phyloP scores from a whole-genome alignment of 2,797 vertebrate species.

The Leptodactylus fallax region DNA sequence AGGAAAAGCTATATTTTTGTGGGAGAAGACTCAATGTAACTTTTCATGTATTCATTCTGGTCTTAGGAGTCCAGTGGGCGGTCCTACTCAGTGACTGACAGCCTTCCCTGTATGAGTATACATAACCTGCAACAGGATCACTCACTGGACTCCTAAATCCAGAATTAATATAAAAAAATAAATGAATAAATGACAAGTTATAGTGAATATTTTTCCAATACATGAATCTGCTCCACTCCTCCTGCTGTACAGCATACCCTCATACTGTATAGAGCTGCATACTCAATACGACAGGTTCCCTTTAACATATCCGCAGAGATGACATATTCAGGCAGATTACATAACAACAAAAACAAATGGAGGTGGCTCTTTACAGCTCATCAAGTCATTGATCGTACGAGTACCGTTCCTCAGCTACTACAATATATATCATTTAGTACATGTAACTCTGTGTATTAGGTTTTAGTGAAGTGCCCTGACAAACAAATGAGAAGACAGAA shows the following conservation, averaged over 20 bases:
- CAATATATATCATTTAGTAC: constrained; percentile 34
- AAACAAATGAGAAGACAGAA: constrained; percentile 46
- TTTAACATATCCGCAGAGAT: not conserved
- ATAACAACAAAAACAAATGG: not conserved
- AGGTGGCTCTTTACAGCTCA: constrained; percentile 6
- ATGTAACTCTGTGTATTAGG: not conserved
- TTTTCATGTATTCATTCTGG: not conserved
- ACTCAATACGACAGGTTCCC: not conserved
- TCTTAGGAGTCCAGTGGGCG: no score
- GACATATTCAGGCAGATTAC: not conserved
- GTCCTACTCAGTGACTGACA: not conserved
- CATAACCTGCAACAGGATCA: not conserved
- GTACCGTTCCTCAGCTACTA: not conserved
- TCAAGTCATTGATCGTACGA: constrained; percentile 31
- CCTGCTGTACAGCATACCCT: not conserved
- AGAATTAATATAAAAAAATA: not conserved
- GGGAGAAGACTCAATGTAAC: not conserved
- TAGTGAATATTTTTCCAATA: not conserved
- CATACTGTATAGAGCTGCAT: not conserved
- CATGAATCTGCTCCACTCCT: not conserved
- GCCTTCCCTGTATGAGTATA: not conserved
- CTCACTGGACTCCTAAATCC: not conserved
- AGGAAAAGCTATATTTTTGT: not conserved
- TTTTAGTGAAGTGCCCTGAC: constrained; percentile 16
- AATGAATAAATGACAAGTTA: not conserved